A percentile compares a stretch with the other conserved stretches of the same genome.
Evolutionary conservation across 2,797 vertebrate genomes (phyloP).

Genomic region (Fistularia tabacaria): DNA sequence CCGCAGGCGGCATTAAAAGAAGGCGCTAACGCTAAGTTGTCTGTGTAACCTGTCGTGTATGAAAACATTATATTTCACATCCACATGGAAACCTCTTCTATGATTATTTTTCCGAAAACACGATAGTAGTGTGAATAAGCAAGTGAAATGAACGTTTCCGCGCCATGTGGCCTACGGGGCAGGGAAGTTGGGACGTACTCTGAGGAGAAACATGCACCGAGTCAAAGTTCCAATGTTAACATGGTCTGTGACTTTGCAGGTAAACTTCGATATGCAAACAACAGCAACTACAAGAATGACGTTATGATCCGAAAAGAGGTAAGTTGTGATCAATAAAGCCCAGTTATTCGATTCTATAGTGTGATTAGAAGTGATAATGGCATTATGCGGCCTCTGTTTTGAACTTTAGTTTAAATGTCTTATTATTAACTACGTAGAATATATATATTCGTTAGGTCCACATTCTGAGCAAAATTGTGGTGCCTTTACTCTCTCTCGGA

Average conservation of each 20-base stretch:
- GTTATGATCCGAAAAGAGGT: conserved; percentile 99
- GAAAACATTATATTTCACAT: not conserved
- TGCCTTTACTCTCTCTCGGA: too few relatives aligned
- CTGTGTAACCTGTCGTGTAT: not conserved
- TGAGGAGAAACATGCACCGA: not conserved
- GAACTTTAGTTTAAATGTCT: too few relatives aligned
- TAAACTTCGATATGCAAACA: conserved; percentile 96
- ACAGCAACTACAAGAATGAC: conserved; percentile 99
- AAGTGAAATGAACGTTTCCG: too few relatives aligned
- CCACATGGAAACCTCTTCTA: not conserved
- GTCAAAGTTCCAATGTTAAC: not conserved
- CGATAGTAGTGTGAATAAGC: too few relatives aligned
- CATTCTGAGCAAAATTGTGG: too few relatives aligned
- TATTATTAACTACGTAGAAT: too few relatives aligned
- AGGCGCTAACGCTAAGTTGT: not conserved
- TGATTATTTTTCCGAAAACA: too few relatives aligned
- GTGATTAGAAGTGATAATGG: too few relatives aligned
- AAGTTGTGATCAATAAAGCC: not conserved
- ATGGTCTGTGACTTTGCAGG: conserved; percentile 65
- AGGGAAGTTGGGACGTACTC: not conserved
- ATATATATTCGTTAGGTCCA: too few relatives aligned
- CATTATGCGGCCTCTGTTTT: too few relatives aligned
- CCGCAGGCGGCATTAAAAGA: conserved; percentile 19
- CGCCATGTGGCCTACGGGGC: conserved; percentile 10
- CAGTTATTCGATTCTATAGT: too few relatives aligned